Evolutionary conservation across 2,888 invertebrate species (phyloP).

Genomic region (Cotesia congregata): DNA sequence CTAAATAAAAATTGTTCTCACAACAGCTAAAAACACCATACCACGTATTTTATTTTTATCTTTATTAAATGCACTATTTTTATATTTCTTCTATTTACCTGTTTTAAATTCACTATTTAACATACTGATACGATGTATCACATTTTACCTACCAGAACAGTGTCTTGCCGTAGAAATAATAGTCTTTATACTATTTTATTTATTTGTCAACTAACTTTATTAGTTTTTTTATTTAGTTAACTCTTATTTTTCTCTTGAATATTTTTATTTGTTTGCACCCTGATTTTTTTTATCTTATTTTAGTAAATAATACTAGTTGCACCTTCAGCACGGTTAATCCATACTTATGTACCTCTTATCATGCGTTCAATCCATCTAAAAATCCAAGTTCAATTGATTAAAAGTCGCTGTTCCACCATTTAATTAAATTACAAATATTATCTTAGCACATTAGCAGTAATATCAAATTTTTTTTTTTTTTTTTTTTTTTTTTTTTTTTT

Average conservation of each 20-base stretch:
- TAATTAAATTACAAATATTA: no score
- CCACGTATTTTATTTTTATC: conserved; percentile 16
- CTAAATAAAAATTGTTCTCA: conserved; percentile 45
- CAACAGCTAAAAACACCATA: not conserved
- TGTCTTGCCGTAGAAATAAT: conserved; percentile 42
- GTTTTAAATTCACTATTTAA: not conserved
- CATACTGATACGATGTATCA: conserved; percentile 31
- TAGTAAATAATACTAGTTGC: conserved; percentile 22
- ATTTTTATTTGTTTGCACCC: not conserved
- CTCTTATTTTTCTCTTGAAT: not conserved
- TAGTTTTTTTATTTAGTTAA: conserved; percentile 15
- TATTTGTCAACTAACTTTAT: conserved; percentile 27
- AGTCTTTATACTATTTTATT: conserved; percentile 38
- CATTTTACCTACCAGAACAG: conserved; percentile 59
- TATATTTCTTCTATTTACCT: not conserved
- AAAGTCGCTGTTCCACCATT: not conserved
- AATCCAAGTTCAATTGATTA: not conserved
- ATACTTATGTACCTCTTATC: conserved; percentile 6
- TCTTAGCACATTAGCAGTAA: conserved; percentile 13
- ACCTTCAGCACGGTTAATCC: conserved; percentile 25
- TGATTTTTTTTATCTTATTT: conserved; percentile 4
- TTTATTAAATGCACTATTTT: conserved; percentile 22
- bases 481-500: conserved; percentile 23
- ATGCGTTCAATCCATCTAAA: not conserved
- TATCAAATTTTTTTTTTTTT: conserved; percentile 18